Evolutionary conservation across 2,113 vertebrate species (phyloP), one percentile per base, ranked within the genome.

Genomic region (Phyllopteryx taeniolatus): DNA sequence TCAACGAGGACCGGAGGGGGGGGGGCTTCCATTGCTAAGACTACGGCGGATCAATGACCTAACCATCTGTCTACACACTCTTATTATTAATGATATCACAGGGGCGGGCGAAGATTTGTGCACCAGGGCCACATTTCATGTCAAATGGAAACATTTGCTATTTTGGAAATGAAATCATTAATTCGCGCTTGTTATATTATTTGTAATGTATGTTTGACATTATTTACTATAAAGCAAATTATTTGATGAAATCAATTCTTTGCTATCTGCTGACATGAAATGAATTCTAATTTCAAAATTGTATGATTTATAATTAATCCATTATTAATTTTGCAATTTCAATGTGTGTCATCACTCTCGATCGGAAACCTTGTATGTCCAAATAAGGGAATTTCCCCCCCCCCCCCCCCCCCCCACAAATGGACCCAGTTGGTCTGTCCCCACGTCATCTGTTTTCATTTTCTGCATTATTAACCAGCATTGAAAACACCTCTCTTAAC

Each of bases 11-110:
- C 81, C 82, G 33, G 31, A 8, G 53, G 53, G 53, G 53, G 49
- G 17, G 77, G 79, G 83, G 82, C 79, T 73, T 81, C 79, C 77
- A 78, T 73, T 57, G 74, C 75, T 74, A 70, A 80, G 68, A 71
- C 82, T 86, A 83, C 84, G 90, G 87, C 84, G 90, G 87, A 91
- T 87, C 85, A 81, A 77, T 86, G 88, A 86, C 87, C 84, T 85
- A 79, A 77, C 87, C 89, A 91, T 91, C 89, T 91, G 90, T 82
- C 80, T 39, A 78, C 15, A 8, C 65, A 47, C 31, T 17, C 27
- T 60, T 31, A 59, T 4, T 6, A 10, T 59, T n/a, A n/a, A 19
- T 61, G 14, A 61, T 15, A 61, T 15, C 15, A 35, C 14, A 31
- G 27, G 7, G 8, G 31, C 15, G 14, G 15, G 59, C 9, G 20